These are phyloP conservation scores for Autographa pulchrina DNA, from an alignment of 2,888 invertebrate genomes.

Conservation along the genomic window DNA sequence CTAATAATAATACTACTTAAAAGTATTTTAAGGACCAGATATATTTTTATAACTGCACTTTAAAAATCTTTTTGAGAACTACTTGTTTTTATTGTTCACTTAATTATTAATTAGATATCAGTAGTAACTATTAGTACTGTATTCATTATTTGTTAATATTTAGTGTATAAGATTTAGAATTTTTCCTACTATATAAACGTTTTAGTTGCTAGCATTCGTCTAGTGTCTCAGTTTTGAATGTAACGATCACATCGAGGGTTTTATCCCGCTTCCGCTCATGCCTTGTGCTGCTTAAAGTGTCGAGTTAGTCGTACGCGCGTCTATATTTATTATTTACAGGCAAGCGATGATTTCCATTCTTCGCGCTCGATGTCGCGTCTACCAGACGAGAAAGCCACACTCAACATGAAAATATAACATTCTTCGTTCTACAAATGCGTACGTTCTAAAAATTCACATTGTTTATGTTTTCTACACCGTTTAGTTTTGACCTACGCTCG, in stretches of 20 bases:
- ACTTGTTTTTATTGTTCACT: no score
- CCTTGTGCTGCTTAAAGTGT: conserved; percentile 41
- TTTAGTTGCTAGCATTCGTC: no score
- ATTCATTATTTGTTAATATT: no score
- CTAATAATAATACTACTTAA: no score
- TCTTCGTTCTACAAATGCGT: conserved; percentile 55
- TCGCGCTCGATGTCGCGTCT: conserved; percentile 72
- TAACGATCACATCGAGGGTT: conserved; percentile 5
- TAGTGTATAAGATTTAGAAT: no score
- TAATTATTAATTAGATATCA: no score
- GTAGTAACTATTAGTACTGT: no score
- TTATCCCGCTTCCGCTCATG: conserved; percentile 27
- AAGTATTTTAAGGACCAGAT: no score
- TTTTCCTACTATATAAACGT: no score
- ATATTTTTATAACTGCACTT: no score
- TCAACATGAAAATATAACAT: conserved; percentile 63
- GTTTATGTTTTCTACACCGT: conserved; percentile 39
- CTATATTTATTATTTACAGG: conserved; percentile 72
- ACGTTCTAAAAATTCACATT: conserved; percentile 44
- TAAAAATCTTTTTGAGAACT: no score
- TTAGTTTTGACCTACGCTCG: conserved; percentile 27
- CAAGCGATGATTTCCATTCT: conserved; percentile 75
- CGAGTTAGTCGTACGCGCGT: conserved; percentile 62
- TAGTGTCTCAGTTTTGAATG: neutral
- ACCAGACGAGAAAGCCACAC: conserved; percentile 72